Evolutionary conservation across 1,140 invertebrate species (phyloP).

Genomic region (Scaptodrosophila lebanonensis): DNA sequence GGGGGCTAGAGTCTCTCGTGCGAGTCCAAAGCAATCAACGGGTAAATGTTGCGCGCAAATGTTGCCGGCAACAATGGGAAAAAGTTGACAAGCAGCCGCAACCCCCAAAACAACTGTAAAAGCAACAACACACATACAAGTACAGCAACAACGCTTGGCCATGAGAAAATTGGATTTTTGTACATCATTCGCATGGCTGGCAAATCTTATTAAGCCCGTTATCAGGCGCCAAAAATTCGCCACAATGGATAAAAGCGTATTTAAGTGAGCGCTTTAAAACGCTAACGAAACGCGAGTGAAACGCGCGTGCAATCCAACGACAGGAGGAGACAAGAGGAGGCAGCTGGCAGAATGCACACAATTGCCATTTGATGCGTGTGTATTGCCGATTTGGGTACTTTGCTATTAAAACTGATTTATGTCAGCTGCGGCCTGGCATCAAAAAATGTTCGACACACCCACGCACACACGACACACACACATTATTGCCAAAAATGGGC

Average conservation of each 20-base stretch:
- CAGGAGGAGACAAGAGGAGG: neutral
- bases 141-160: too few relatives aligned
- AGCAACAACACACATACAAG: constrained; percentile 22
- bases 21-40: constrained; percentile 29
- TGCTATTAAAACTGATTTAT: constrained; percentile 72
- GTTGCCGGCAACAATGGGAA: constrained; percentile 34
- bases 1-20: neutral
- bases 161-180: constrained; percentile 41
- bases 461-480: constrained; percentile 40
- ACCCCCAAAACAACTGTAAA: constrained; percentile 1
- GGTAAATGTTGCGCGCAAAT: constrained; percentile 63
- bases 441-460: constrained; percentile 26
- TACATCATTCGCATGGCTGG: constrained; percentile 31
- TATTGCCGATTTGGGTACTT: constrained; percentile 36
- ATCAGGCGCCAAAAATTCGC: constrained; percentile 38
- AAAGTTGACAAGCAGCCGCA: constrained; percentile 30
- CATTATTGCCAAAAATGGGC: constrained; percentile 60
- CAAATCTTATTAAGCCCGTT: constrained; percentile 59
- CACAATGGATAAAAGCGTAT: too few relatives aligned
- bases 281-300: neutral
- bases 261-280: too few relatives aligned
- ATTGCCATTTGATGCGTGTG: constrained; percentile 23
- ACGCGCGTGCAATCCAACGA: neutral
- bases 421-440: constrained; percentile 25
- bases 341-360: constrained; percentile 29